phyloP scores from a whole-genome alignment of 2,797 vertebrate species.

The Mareca strepera region DNA sequence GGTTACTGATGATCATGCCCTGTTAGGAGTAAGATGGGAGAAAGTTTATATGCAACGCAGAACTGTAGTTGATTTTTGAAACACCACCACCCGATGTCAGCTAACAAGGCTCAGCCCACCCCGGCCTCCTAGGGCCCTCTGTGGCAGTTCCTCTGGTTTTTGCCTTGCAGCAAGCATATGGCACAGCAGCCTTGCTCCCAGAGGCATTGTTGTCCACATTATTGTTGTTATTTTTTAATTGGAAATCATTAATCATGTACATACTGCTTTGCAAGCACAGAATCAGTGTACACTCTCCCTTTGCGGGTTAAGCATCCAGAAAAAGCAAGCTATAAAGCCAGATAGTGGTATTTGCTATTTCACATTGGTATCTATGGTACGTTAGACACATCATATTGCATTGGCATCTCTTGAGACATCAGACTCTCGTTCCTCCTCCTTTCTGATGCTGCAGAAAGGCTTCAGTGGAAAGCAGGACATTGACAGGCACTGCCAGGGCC shows the following conservation, averaged over 20 bases:
- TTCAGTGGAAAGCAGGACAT: not conserved
- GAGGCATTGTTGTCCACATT: not conserved
- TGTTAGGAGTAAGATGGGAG: not conserved
- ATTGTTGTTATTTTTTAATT: not conserved
- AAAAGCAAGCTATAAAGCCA: not conserved
- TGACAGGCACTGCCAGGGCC: rapidly evolving
- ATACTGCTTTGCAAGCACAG: not conserved
- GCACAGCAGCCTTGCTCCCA: not conserved
- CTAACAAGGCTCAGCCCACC: not conserved
- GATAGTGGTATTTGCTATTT: not conserved
- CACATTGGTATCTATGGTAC: not conserved
- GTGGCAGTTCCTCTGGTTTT: not conserved
- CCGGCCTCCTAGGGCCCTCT: not conserved
- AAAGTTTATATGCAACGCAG: not conserved
- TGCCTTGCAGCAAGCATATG: not conserved
- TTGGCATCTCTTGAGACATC: not conserved
- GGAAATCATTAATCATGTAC: not conserved
- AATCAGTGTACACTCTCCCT: rapidly evolving
- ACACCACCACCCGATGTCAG: conserved; percentile 16
- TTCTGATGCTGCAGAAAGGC: not conserved
- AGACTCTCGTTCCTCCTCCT: not conserved
- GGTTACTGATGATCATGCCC: not conserved
- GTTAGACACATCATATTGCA: not conserved
- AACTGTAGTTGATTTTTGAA: conserved; percentile 13
- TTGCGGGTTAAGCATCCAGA: not conserved